Evolutionary conservation across 2,888 invertebrate species (phyloP).

Genomic region (Agrotis exclamationis): DNA sequence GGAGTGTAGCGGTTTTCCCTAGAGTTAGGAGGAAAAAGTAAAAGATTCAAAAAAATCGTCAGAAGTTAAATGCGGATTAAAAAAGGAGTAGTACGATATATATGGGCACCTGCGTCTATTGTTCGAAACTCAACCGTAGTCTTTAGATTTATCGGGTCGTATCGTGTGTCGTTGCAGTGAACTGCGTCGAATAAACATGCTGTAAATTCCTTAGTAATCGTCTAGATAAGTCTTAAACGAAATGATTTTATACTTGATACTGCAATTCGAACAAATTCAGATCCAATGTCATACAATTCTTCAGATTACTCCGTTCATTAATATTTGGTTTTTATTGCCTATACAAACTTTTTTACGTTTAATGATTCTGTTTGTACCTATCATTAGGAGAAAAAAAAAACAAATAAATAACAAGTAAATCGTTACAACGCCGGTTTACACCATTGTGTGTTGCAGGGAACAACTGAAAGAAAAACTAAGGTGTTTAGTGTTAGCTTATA

Average conservation of each 20-base stretch:
- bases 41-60: neutral
- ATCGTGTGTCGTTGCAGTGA: conserved; percentile 19
- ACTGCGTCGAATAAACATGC: conserved; percentile 39
- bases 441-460: no score
- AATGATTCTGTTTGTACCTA: no score
- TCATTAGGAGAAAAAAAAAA: no score
- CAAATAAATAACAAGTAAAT: no score
- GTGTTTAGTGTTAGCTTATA: no score
- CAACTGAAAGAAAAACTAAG: no score
- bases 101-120: conserved; percentile 50
- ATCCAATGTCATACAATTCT: neutral
- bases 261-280: neutral
- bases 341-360: no score
- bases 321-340: neutral
- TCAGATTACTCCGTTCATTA: neutral
- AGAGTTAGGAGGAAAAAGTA: neutral
- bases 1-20: no score
- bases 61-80: no score
- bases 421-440: no score
- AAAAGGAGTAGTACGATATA: neutral
- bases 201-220: conserved; percentile 27
- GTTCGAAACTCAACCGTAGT: conserved; percentile 34
- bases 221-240: neutral
- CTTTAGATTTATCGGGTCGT: conserved; percentile 42
- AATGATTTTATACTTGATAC: conserved; percentile 3